Conservation (phyloP, 2,888 invertebrate genomes). For the Zaprionus obscuricornis region DNA sequence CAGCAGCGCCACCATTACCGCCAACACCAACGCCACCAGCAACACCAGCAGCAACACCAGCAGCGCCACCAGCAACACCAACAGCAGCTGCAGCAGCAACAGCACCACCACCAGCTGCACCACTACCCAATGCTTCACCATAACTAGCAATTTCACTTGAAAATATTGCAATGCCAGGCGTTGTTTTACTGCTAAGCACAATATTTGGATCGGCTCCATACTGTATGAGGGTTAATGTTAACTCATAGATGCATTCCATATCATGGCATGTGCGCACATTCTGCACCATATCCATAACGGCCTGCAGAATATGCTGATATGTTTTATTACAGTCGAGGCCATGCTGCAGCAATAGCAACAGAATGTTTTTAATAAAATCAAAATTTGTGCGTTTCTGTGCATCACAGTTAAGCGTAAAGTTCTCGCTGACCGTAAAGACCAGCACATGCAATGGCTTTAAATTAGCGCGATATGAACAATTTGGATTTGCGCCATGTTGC, state of each 20-base stretch:
- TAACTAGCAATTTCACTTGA: conserved; percentile 83
- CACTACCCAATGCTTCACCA: conserved; percentile 76
- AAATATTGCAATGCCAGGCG: conserved; percentile 82
- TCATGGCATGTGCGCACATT: conserved; percentile 88
- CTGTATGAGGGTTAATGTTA: conserved; percentile 88
- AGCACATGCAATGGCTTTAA: conserved; percentile 88
- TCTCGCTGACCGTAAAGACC: conserved; percentile 89
- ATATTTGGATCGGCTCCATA: conserved; percentile 90
- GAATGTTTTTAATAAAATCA: conserved; percentile 88
- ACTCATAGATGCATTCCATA: conserved; percentile 88
- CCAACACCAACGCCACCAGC: conserved; percentile 30
- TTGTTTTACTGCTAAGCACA: conserved; percentile 84
- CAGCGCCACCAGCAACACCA: conserved; percentile 41
- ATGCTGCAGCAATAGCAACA: conserved; percentile 87
- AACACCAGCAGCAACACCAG: conserved; percentile 36
- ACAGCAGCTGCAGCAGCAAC: conserved; percentile 38
- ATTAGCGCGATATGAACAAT: conserved; percentile 88
- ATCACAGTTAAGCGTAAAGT: conserved; percentile 88
- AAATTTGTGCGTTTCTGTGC: conserved; percentile 88
- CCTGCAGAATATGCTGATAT: conserved; percentile 89
- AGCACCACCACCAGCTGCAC: conserved; percentile 36
- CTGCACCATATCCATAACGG: conserved; percentile 88
- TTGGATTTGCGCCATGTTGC: conserved; percentile 89
- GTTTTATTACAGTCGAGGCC: conserved; percentile 88
- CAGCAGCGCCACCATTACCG: conserved; percentile 38